phyloP scores from a whole-genome alignment of 2,797 vertebrate genomes.

The Acrocephalus scirpaceus region DNA sequence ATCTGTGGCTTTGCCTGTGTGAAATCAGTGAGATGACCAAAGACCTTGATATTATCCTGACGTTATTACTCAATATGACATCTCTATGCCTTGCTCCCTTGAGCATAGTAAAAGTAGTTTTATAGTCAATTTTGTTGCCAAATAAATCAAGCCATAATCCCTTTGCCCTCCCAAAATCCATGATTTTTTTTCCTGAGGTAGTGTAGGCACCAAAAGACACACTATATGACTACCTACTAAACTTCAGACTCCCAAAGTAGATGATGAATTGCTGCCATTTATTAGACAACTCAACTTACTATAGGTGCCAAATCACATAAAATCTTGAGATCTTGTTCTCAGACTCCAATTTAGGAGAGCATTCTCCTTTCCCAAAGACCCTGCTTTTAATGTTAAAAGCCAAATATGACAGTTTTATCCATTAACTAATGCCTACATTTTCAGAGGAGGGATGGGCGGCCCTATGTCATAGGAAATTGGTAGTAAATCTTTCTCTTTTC shows the following conservation, averaged over 20 bases:
- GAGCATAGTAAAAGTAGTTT: constrained; percentile 58
- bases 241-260: constrained; percentile 35
- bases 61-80: constrained; percentile 63
- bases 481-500: not conserved
- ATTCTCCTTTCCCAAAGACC: constrained; percentile 2
- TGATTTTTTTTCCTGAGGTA: not conserved
- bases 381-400: constrained; percentile 33
- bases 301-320: constrained; percentile 37
- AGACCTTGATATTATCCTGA: constrained; percentile 63
- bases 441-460: not conserved
- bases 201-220: not conserved
- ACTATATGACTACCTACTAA: constrained; percentile 31
- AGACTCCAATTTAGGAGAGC: not conserved
- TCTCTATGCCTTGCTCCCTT: constrained; percentile 44
- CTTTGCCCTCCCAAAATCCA: constrained; percentile 12
- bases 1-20: constrained; percentile 28
- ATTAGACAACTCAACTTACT: constrained; percentile 51
- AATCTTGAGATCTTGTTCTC: constrained; percentile 24
- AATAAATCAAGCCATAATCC: constrained; percentile 65
- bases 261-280: constrained; percentile 41
- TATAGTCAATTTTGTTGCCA: constrained; percentile 62
- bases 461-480: not conserved
- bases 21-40: constrained; percentile 63
- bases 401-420: constrained; percentile 4
- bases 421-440: not conserved